A percentile compares a stretch with the other conserved stretches of the same genome.
Conservation (phyloP, 2,888 invertebrate genomes). For the Octonoba sinensis region DNA sequence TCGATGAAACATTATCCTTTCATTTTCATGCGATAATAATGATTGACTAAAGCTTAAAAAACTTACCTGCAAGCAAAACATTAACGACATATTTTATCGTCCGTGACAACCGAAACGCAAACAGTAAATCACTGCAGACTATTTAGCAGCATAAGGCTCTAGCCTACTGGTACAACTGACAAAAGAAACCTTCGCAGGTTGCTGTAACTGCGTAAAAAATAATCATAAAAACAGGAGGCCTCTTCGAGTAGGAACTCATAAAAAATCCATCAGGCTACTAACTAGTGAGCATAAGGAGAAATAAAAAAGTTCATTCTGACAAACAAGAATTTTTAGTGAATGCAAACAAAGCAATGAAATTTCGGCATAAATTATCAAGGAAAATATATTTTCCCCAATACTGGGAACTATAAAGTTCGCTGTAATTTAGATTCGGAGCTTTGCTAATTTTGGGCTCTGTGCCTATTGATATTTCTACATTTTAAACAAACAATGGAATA, state of each 20-base stretch:
- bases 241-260: slow-evolving; percentile 17
- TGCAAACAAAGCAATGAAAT: slow-evolving; percentile 35
- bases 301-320: slow-evolving; percentile 7
- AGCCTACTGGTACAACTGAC: slow-evolving; percentile 15
- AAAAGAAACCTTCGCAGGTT: slow-evolving; percentile 22
- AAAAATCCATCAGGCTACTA: slow-evolving; percentile 20
- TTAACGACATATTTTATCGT: no score
- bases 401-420: no score
- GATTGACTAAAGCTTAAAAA: no score
- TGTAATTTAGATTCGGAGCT: no score
- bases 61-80: no score
- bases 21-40: no score
- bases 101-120: no score
- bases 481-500: no score
- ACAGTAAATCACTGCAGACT: neutral
- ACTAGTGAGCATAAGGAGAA: slow-evolving; percentile 3
- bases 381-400: no score
- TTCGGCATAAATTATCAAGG: slow-evolving; percentile 13
- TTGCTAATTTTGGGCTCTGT: no score
- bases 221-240: slow-evolving; percentile 10
- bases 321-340: slow-evolving; percentile 14
- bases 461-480: no score
- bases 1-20: no score
- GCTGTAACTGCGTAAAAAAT: slow-evolving; percentile 7
- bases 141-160: neutral